phyloP scores from a whole-genome alignment of 1,140 invertebrate species.

The Halictus rubicundus region DNA sequence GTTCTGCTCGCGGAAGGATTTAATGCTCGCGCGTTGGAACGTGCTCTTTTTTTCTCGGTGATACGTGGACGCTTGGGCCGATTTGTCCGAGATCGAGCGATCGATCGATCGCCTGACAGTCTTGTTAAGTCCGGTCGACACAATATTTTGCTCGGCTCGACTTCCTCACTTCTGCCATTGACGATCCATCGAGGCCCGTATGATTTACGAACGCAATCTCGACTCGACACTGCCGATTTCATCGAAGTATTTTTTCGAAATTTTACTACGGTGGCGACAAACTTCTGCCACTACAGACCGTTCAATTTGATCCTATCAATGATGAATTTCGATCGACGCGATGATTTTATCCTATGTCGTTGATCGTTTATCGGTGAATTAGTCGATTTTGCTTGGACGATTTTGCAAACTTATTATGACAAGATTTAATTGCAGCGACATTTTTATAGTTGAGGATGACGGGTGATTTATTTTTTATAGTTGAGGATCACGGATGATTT shows the following conservation, averaged over 20 bases:
- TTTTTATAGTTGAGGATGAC: no score
- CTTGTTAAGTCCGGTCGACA: conserved; percentile 18
- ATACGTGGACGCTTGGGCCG: not conserved
- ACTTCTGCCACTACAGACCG: no score
- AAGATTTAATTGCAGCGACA: no score
- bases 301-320: no score
- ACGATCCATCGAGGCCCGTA: not conserved
- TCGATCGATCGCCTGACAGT: conserved; percentile 10
- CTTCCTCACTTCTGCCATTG: not conserved
- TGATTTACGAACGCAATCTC: conserved; percentile 6
- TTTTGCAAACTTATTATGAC: no score
- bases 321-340: no score
- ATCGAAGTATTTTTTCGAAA: not conserved
- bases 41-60: no score
- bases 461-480: no score
- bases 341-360: no score
- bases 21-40: not conserved
- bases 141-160: not conserved
- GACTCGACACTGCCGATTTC: not conserved
- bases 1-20: conserved; percentile 52
- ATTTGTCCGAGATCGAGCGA: conserved; percentile 25
- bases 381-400: no score
- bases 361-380: no score
- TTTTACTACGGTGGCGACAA: not conserved
- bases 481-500: no score